A percentile compares a stretch with the other conserved stretches of the same genome.
Conservation (phyloP, 2,888 invertebrate genomes). For the Neoascia interrupta region DNA sequence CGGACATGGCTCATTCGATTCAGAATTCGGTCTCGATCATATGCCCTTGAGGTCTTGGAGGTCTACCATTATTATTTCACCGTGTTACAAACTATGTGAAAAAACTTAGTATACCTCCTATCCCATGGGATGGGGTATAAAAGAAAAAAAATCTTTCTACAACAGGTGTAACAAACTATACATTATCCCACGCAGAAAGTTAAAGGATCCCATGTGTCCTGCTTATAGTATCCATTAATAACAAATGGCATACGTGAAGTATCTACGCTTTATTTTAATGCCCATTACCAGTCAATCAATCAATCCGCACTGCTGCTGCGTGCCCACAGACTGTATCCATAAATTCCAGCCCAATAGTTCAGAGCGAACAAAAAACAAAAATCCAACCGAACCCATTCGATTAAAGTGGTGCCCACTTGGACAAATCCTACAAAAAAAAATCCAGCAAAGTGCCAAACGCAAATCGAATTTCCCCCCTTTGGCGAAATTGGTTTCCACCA, state of each 20-base stretch:
- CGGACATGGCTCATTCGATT: too few relatives aligned
- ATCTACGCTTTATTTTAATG: constrained; percentile 28
- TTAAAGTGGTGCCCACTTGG: constrained; percentile 40
- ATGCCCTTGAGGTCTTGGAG: too few relatives aligned
- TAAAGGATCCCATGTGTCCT: constrained; percentile 3
- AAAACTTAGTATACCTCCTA: too few relatives aligned
- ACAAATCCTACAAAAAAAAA: constrained; percentile 59
- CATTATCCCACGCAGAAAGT: too few relatives aligned
- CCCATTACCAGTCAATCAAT: constrained; percentile 54
- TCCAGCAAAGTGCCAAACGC: constrained; percentile 17
- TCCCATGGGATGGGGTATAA: too few relatives aligned
- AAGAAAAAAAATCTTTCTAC: too few relatives aligned
- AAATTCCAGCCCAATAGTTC: constrained; percentile 1
- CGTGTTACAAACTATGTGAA: too few relatives aligned
- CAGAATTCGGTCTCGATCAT: too few relatives aligned
- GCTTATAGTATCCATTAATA: constrained; percentile 14
- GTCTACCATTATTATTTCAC: too few relatives aligned
- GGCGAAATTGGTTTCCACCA: constrained; percentile 38
- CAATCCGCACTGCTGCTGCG: constrained; percentile 29
- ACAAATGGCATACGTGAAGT: background rate
- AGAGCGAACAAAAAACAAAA: background rate
- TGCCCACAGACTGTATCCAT: constrained; percentile 47
- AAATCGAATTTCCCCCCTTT: constrained; percentile 43
- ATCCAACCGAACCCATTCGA: background rate
- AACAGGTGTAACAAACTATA: too few relatives aligned